Evolutionary conservation across 2,113 vertebrate species (phyloP).

Genomic region (Thamnaconus septentrionalis): DNA sequence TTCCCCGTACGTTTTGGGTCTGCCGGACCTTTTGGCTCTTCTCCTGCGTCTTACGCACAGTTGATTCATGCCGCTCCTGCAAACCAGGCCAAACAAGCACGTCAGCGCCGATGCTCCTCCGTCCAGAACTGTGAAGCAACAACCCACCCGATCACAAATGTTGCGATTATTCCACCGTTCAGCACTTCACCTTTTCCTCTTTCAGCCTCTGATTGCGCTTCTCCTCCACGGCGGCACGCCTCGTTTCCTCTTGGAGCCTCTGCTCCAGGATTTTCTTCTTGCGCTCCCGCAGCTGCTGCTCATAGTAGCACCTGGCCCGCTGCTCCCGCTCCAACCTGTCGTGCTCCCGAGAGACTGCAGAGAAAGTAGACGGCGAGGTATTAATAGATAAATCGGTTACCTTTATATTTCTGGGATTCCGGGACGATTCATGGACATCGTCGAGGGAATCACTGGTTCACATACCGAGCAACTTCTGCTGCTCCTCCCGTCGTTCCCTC

Average conservation of each 20-base stretch:
- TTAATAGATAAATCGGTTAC: too few species aligned
- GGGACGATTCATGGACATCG: not conserved
- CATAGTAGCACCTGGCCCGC: conserved; percentile 83
- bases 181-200: conserved; percentile 84
- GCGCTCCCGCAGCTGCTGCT: conserved; percentile 89
- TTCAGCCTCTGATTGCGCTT: conserved; percentile 86
- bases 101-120: too few species aligned
- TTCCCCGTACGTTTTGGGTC: conserved; percentile 83
- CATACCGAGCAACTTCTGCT: conserved; percentile 86
- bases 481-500: conserved; percentile 84
- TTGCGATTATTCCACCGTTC: not conserved
- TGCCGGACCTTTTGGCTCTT: conserved; percentile 87
- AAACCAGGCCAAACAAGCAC: not conserved
- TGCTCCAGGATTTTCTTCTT: conserved; percentile 88
- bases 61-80: conserved; percentile 90
- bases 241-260: conserved; percentile 84
- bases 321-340: conserved; percentile 86
- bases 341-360: conserved; percentile 82
- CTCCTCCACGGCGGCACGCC: conserved; percentile 87
- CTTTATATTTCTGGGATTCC: conserved; percentile 3
- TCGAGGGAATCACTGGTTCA: not conserved
- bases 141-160: too few species aligned
- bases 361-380: not conserved
- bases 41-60: conserved; percentile 86
- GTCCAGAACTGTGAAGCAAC: too few species aligned